phyloP scores from a whole-genome alignment of 2,797 vertebrate genomes.

The Rhynchonycteris naso region DNA sequence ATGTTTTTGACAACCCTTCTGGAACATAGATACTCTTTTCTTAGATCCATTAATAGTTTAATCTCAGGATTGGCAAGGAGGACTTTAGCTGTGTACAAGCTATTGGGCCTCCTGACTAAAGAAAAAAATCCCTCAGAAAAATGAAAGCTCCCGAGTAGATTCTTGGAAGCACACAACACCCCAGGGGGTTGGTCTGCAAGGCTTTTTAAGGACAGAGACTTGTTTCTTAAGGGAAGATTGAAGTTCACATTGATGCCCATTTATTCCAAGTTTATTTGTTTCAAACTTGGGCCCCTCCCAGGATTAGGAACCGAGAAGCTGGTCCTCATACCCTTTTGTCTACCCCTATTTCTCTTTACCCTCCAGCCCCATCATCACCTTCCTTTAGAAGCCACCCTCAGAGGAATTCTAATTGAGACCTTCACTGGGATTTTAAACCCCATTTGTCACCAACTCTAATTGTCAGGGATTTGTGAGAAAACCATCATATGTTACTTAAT shows the following conservation, averaged over 20 bases:
- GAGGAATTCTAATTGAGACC: constrained; percentile 62
- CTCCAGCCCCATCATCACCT: not conserved
- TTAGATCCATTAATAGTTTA: constrained; percentile 61
- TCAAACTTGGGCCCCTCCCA: not conserved
- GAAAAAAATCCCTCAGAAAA: not conserved
- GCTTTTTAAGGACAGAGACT: not conserved
- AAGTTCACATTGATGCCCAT: not conserved
- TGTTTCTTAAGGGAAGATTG: constrained; percentile 7
- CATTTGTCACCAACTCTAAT: constrained; percentile 67
- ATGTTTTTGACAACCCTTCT: not conserved
- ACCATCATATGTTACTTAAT: constrained; percentile 71
- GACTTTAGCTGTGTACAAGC: constrained; percentile 39
- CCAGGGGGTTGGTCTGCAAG: not conserved
- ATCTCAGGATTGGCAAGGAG: constrained; percentile 57
- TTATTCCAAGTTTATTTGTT: not conserved
- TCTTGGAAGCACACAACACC: not conserved
- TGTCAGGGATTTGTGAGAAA: constrained; percentile 75
- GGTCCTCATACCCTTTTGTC: not conserved
- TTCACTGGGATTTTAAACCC: constrained; percentile 70
- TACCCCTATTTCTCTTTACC: not conserved
- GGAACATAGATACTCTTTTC: constrained; percentile 57
- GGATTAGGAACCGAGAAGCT: not conserved
- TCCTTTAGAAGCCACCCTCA: not conserved
- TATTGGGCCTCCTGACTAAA: constrained; percentile 57
- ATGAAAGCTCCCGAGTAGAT: not conserved